Evolutionary conservation across 2,113 vertebrate genomes (phyloP), one percentile per base, ranked within the genome.

Genomic region (Podiceps cristatus): DNA sequence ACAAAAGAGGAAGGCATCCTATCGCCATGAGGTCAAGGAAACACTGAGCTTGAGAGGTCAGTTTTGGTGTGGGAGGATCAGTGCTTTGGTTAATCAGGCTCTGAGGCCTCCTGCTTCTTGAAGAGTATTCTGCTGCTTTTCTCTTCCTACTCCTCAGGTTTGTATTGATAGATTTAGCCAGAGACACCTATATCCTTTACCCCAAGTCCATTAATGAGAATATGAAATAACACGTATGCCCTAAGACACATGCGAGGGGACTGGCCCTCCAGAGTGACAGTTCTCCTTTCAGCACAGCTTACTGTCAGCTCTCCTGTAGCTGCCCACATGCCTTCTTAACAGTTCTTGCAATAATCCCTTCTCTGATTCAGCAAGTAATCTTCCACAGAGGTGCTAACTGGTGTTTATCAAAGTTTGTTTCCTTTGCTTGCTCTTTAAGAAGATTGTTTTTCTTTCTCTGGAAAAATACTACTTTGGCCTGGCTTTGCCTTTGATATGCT

Each of bases 221-320:
- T 15, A 42, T 16, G 27, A 66, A 88, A 66, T 22, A 64, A 42
- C 6, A 13, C 0, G 1, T 29, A 13, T 73, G 11, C 14, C 16
- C 16, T 52, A 35, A 79, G n/a, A 52, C 4, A 37, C 2, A 33
- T 16, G 4, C 0, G 0, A 80, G 18, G 20, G 25, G 4, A 40
- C 22, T 18, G 5, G 37, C 7, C 18, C 31, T 86, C 18, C 59
- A 40, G 37, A 37, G 18, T 53, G 62, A 64, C 31, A 47, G 13
- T 50, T 84, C 40, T 76, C 33, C 63, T 44, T 53, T 64, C 13
- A 58, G 17, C 20, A 35, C 25, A 55, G 11, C 5, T 78, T 55
- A 14, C 27, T 22, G 28, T 31, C 60, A 68, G 13, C 19, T 60
- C 6, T 88, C 28, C 28, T 31, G 50, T 33, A 47, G 35, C n/a